A percentile compares a stretch with the other conserved stretches of the same genome.
These are phyloP conservation scores for Caenorhabditis briggsae DNA, from an alignment of 1,140 invertebrate species.

Conservation along the genomic window DNA sequence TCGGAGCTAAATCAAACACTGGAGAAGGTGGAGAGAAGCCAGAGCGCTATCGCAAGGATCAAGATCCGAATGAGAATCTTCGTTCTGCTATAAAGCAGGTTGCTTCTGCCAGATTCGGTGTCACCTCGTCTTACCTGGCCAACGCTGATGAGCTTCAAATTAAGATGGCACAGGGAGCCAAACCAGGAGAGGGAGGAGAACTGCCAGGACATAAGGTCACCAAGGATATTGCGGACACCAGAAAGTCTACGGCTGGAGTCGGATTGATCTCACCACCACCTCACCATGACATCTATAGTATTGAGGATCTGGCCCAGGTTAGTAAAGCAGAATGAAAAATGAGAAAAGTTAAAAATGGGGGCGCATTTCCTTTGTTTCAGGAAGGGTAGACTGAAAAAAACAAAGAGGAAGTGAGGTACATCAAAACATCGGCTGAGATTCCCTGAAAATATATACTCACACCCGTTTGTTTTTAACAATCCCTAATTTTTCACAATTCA, in stretches of 20 bases:
- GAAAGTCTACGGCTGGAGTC: constrained; percentile 96
- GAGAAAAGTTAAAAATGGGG: neutral
- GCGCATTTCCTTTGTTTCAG: too few species aligned
- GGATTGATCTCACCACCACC: constrained; percentile 97
- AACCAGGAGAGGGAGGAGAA: constrained; percentile 94
- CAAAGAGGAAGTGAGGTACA: too few species aligned
- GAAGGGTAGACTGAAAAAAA: too few species aligned
- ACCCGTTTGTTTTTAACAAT: too few species aligned
- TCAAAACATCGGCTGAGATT: neutral
- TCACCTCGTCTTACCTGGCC: constrained; percentile 94
- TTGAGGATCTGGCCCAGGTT: constrained; percentile 94
- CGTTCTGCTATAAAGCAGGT: constrained; percentile 87
- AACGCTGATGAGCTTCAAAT: constrained; percentile 96
- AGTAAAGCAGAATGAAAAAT: neutral
- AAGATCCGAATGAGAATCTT: constrained; percentile 83
- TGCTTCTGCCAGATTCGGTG: constrained; percentile 96
- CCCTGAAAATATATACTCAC: neutral
- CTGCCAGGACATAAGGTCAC: constrained; percentile 91
- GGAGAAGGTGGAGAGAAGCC: constrained; percentile 92
- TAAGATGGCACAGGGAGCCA: constrained; percentile 98
- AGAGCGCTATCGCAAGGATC: constrained; percentile 84
- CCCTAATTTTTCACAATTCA: too few species aligned
- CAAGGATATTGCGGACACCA: constrained; percentile 91
- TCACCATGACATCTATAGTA: constrained; percentile 99
- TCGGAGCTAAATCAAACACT: constrained; percentile 95